phyloP scores from a whole-genome alignment of 2,797 vertebrate genomes.

The Pterois miles region DNA sequence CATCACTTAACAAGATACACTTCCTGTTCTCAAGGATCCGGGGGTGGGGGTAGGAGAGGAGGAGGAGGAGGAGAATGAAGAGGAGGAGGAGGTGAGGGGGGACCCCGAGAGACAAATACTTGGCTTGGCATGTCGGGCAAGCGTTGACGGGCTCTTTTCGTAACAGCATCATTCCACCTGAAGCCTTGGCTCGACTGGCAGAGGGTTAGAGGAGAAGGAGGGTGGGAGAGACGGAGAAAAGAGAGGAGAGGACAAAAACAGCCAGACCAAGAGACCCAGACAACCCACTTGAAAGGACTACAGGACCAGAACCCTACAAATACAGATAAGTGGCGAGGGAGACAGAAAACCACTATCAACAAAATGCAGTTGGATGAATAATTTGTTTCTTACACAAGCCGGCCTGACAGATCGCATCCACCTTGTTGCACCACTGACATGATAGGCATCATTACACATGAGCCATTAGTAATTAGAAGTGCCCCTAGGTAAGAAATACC shows the following conservation, averaged over 20 bases:
- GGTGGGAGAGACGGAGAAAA: conserved; percentile 10
- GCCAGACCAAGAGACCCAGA: conserved; percentile 28
- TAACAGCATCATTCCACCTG: conserved; percentile 86
- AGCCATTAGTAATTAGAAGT: conserved; percentile 73
- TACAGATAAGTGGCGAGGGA: conserved; percentile 48
- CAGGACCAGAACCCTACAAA: conserved; percentile 46
- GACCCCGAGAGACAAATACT: conserved; percentile 88
- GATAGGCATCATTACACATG: conserved; percentile 70
- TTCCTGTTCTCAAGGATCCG: conserved; percentile 93
- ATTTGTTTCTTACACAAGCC: conserved; percentile 36
- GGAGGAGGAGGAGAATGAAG: neutral
- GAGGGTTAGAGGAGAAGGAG: conserved; percentile 20
- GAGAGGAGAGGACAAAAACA: conserved; percentile 25
- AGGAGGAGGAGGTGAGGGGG: conserved; percentile 28
- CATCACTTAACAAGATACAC: conserved; percentile 92
- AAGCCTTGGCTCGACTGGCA: conserved; percentile 73
- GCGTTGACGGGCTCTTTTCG: conserved; percentile 87
- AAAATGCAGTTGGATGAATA: conserved; percentile 2
- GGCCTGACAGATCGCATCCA: conserved; percentile 58
- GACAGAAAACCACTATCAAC: conserved; percentile 17
- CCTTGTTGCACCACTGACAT: conserved; percentile 66
- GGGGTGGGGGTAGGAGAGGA: conserved; percentile 78
- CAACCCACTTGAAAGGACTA: conserved; percentile 44
- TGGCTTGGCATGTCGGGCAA: conserved; percentile 85
- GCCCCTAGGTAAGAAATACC: conserved; percentile 68